These are phyloP conservation scores for Motacilla alba DNA, from an alignment of 2,113 vertebrate genomes.

Conservation along the genomic window DNA sequence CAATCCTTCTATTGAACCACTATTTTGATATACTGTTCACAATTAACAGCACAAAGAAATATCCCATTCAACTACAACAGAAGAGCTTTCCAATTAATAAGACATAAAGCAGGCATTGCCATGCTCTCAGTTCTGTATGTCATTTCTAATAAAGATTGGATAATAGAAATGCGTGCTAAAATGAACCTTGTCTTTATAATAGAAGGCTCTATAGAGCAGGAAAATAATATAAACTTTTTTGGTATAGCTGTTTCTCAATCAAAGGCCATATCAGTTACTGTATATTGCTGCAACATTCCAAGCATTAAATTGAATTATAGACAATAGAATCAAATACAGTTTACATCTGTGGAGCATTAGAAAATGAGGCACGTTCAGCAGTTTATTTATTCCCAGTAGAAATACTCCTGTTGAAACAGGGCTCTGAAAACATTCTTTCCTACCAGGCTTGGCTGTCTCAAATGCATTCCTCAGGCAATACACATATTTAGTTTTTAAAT, in stretches of 20 bases:
- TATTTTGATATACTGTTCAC: background rate
- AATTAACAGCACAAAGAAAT: background rate
- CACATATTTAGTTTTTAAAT: slow-evolving; percentile 18
- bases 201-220: background rate
- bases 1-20: background rate
- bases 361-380: background rate
- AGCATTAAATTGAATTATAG: slow-evolving; percentile 61
- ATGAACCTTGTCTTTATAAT: background rate
- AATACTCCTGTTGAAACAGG: slow-evolving; percentile 11
- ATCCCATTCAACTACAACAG: background rate
- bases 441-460: slow-evolving; percentile 10
- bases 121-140: background rate
- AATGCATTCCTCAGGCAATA: slow-evolving; percentile 24
- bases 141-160: background rate
- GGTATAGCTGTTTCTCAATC: background rate
- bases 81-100: background rate
- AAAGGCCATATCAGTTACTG: slow-evolving; percentile 51
- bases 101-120: background rate
- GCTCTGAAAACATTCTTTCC: slow-evolving; percentile 40
- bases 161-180: background rate
- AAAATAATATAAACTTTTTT: background rate
- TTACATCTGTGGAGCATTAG: slow-evolving; percentile 49
- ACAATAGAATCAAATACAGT: slow-evolving; percentile 39
- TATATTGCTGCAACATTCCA: slow-evolving; percentile 26
- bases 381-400: slow-evolving; percentile 47